A percentile compares a stretch with the other conserved stretches of the same genome.
phyloP scores from a whole-genome alignment of 2,888 invertebrate genomes.

The Ectobius pallidus region DNA sequence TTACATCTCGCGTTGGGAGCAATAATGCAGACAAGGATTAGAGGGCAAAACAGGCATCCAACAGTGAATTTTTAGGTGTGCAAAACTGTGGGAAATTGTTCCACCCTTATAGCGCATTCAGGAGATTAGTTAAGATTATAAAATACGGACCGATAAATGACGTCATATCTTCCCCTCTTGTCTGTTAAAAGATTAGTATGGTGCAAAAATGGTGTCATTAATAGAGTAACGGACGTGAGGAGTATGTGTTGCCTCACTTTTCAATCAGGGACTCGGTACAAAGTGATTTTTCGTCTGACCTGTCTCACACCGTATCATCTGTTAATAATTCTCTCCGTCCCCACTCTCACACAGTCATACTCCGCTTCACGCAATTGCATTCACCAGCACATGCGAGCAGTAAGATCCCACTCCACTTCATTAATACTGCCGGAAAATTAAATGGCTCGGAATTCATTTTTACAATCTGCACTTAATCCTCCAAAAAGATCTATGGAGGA shows the following conservation, averaged over 20 bases:
- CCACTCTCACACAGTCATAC: background rate
- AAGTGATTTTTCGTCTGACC: conserved; percentile 23
- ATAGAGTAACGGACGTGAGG: conserved; percentile 11
- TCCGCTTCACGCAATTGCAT: background rate
- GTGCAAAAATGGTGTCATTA: conserved; percentile 12
- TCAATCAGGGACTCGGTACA: background rate
- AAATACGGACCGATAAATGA: conserved; percentile 32
- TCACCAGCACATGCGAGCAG: background rate
- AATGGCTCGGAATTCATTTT: background rate
- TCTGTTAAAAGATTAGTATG: conserved; percentile 9
- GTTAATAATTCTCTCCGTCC: conserved; percentile 2
- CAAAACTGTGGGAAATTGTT: conserved; percentile 33
- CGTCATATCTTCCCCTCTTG: conserved; percentile 24
- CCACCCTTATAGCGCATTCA: background rate
- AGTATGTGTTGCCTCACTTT: too few relatives aligned
- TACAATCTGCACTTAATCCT: background rate
- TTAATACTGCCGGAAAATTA: conserved; percentile 5
- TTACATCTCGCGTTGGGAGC: background rate
- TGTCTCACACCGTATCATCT: conserved; percentile 4
- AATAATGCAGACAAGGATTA: conserved; percentile 14
- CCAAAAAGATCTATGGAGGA: too few relatives aligned
- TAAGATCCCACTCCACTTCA: background rate
- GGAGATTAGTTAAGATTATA: conserved; percentile 35
- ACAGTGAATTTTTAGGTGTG: conserved; percentile 25
- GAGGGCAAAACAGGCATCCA: conserved; percentile 24